Evolutionary conservation across 2,113 vertebrate genomes (phyloP).

Genomic region (Nibea coibor): DNA sequence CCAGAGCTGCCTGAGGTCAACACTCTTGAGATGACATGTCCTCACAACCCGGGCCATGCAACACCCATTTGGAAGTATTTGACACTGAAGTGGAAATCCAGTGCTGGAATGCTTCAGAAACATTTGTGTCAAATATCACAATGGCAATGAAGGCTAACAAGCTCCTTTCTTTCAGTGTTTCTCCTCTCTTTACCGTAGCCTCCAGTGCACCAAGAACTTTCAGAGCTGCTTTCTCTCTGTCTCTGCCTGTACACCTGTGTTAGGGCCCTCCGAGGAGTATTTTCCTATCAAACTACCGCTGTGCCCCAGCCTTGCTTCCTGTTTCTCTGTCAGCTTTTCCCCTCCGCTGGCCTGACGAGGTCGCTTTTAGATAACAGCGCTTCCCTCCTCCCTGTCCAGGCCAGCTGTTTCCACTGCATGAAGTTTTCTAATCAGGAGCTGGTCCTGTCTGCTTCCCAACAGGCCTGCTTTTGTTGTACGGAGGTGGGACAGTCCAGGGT

Average conservation of each 20-base stretch:
- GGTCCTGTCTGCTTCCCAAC: constrained; percentile 46
- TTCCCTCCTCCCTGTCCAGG: constrained; percentile 55
- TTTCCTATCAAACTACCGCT: constrained; percentile 51
- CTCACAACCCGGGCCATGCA: constrained; percentile 37
- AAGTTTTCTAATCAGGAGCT: constrained; percentile 72
- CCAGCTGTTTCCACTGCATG: constrained; percentile 78
- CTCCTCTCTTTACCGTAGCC: not conserved
- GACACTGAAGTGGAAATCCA: constrained; percentile 57
- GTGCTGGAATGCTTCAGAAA: constrained; percentile 43
- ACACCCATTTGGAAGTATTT: constrained; percentile 62
- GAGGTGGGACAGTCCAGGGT: constrained; percentile 47
- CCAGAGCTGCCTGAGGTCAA: constrained; percentile 60
- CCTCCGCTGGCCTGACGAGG: constrained; percentile 42
- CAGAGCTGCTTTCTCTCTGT: not conserved
- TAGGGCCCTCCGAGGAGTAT: constrained; percentile 6
- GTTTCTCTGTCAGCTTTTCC: constrained; percentile 70
- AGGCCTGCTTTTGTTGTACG: constrained; percentile 64
- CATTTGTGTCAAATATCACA: constrained; percentile 8
- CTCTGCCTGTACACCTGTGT: constrained; percentile 55
- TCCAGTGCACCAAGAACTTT: not conserved
- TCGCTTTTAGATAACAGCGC: constrained; percentile 66
- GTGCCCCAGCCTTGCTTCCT: constrained; percentile 63
- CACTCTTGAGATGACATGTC: constrained; percentile 58
- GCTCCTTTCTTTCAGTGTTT: not conserved
- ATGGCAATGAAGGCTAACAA: not conserved